Evolutionary conservation across 1,140 invertebrate species (phyloP).

Genomic region (Rhysida immarginata): DNA sequence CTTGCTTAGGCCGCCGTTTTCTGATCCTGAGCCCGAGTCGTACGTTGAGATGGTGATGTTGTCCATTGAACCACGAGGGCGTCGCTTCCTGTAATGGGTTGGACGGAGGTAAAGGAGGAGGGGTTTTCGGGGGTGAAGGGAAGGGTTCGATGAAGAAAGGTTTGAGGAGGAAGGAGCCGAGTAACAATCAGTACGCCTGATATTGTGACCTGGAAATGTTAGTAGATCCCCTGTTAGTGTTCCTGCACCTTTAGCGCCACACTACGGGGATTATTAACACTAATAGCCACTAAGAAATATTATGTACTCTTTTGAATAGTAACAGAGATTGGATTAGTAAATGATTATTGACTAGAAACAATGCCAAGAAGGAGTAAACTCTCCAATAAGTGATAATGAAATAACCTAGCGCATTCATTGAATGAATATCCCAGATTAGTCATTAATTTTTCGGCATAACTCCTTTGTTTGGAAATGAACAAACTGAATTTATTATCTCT

Average conservation of each 20-base stretch:
- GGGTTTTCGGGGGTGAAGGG: background rate
- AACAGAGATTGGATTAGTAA: no score
- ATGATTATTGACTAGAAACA: no score
- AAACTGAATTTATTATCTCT: no score
- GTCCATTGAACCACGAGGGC: slow-evolving; percentile 15
- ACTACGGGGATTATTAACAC: no score
- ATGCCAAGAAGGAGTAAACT: no score
- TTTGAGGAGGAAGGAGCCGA: background rate
- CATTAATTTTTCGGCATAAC: no score
- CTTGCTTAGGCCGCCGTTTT: slow-evolving; percentile 63
- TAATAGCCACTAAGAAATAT: no score
- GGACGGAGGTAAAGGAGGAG: background rate
- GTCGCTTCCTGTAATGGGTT: slow-evolving; percentile 12
- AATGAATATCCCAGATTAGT: no score
- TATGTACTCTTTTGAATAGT: no score
- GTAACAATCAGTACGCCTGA: slow-evolving; percentile 1
- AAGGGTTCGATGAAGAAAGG: background rate
- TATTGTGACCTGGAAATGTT: slow-evolving; percentile 1
- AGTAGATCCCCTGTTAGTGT: background rate
- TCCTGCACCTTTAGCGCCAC: background rate
- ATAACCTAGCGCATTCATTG: no score
- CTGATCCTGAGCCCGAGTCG: slow-evolving; percentile 46
- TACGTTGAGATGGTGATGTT: slow-evolving; percentile 25
- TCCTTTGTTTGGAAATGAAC: no score
- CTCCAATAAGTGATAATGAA: no score